These are phyloP conservation scores for Monoplex corrugatus DNA, from an alignment of 2,888 invertebrate genomes.

Conservation along the genomic window DNA sequence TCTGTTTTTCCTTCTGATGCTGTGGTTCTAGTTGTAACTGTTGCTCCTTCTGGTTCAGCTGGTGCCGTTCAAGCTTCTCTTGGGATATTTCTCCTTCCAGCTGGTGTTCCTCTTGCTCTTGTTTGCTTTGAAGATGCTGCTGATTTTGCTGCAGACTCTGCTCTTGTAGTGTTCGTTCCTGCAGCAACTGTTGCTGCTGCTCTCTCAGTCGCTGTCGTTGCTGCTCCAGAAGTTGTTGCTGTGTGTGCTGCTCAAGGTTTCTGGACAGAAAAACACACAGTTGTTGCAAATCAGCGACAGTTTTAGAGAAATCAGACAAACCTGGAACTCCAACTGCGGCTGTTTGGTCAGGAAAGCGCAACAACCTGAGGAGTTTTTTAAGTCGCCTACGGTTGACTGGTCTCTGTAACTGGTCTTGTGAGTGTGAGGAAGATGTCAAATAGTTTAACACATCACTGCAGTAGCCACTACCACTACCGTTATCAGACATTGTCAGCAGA, in stretches of 20 bases:
- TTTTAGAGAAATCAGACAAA: constrained; percentile 41
- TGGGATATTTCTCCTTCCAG: neutral
- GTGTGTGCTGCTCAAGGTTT: constrained; percentile 46
- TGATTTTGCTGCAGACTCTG: neutral
- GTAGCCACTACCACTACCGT: constrained; percentile 24
- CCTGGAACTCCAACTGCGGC: neutral
- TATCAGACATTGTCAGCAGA: constrained; percentile 36
- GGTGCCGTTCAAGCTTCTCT: neutral
- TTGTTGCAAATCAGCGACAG: constrained; percentile 52
- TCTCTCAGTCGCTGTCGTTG: constrained; percentile 17
- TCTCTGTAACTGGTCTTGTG: neutral
- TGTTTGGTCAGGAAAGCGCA: neutral
- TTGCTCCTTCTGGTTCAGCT: neutral
- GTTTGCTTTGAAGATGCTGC: neutral
- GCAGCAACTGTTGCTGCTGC: constrained; percentile 30
- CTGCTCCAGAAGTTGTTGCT: constrained; percentile 42
- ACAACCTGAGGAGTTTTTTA: constrained; percentile 31
- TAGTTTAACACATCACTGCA: constrained; percentile 38
- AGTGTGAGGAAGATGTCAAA: constrained; percentile 39
- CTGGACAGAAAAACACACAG: constrained; percentile 56
- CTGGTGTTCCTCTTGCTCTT: neutral
- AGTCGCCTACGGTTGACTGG: constrained; percentile 23
- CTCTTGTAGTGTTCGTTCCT: neutral
- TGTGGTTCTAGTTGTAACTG: neutral
- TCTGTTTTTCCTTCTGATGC: neutral